Base-by-base conservation (phyloP, 2,888 invertebrate genomes). In the Synanthedon vespiformis region DNA sequence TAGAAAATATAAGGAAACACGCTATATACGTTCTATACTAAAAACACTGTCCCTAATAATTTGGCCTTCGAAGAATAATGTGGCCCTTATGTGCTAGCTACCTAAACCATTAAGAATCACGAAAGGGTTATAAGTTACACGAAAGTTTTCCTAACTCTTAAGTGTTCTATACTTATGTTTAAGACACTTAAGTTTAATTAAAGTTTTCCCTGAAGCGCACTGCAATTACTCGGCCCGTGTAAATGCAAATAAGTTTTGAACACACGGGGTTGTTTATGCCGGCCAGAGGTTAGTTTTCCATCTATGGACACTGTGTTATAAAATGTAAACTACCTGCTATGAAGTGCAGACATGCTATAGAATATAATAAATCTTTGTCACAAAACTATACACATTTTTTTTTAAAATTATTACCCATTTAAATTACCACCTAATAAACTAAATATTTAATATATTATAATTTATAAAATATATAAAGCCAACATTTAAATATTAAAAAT, bases 221-320 rank as follows among this genome's bases (percentile, higher is more conserved):
- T 77, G 82, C 83, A 85, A 82, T 85, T 85, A 85, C 82, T 80
- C 72, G 81, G 80, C 72, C 79, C 82, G 79, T 83, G 85, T 84
- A 83, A 82, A 84, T 86, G 86, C 83, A 85, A 85, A 84, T 84
- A 83, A 80, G 82, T 84, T 83, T 72, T 70, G 74, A 56, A 55
- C 77, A 72, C 77, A 74, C 70, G 70, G 72, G 65, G 74, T 77
- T 80, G 78, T 82, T 84, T 81, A 79, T 78, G 69, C 70, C 65
- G 73, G 70, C 71, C 72, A 63, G 68, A 70, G 67, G 67, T 57
- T 51, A 56, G 64, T 68, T 65, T 77, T 65, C 65, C 63, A 60
- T 62, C 66, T 57, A 53, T 48, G 16, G 49, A 52, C 63, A 60
- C 61, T 51, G 66, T 64, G 63, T 60, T 56, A 40, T 44, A 44